A percentile compares a stretch with the other conserved stretches of the same genome.
Evolutionary conservation across 92 coral and sea anemone species (phyloP).

Genomic region (Siderastrea siderea): DNA sequence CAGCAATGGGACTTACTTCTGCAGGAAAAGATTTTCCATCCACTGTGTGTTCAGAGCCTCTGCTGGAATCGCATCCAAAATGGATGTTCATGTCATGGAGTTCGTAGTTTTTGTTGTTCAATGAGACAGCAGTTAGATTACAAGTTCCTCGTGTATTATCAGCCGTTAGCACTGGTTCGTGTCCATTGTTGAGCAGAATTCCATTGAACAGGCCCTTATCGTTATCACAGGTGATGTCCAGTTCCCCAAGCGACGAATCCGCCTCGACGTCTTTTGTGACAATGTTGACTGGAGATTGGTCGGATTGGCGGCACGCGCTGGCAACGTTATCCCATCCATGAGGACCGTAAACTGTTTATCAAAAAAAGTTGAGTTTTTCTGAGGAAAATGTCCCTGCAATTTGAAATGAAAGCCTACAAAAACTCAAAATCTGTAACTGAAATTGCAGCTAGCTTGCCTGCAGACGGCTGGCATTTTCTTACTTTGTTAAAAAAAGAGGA

Average conservation of each 20-base stretch:
- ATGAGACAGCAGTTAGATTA: slow-evolving; percentile 58
- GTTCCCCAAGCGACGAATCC: slow-evolving; percentile 57
- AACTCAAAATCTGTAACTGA: no score
- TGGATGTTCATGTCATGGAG: slow-evolving; percentile 60
- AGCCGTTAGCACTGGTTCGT: slow-evolving; percentile 59
- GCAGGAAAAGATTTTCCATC: slow-evolving; percentile 78
- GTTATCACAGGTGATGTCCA: slow-evolving; percentile 46
- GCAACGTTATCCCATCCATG: slow-evolving; percentile 43
- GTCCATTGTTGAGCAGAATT: slow-evolving; percentile 66
- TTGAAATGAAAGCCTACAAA: background rate
- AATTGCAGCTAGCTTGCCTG: no score
- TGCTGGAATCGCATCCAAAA: slow-evolving; percentile 69
- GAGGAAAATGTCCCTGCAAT: background rate
- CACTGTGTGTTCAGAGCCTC: slow-evolving; percentile 85
- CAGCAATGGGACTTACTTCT: slow-evolving; percentile 61
- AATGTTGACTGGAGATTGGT: slow-evolving; percentile 76
- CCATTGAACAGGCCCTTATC: slow-evolving; percentile 72
- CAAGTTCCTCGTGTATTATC: slow-evolving; percentile 55
- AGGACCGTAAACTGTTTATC: slow-evolving; percentile 32
- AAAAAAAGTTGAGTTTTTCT: background rate
- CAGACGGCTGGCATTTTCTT: no score
- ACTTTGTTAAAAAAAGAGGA: no score
- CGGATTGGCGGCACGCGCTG: slow-evolving; percentile 44
- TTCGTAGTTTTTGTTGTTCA: slow-evolving; percentile 35
- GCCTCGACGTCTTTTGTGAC: slow-evolving; percentile 39